phyloP scores from a whole-genome alignment of 2,797 vertebrate species.

The Sebastolobus altivelis region DNA sequence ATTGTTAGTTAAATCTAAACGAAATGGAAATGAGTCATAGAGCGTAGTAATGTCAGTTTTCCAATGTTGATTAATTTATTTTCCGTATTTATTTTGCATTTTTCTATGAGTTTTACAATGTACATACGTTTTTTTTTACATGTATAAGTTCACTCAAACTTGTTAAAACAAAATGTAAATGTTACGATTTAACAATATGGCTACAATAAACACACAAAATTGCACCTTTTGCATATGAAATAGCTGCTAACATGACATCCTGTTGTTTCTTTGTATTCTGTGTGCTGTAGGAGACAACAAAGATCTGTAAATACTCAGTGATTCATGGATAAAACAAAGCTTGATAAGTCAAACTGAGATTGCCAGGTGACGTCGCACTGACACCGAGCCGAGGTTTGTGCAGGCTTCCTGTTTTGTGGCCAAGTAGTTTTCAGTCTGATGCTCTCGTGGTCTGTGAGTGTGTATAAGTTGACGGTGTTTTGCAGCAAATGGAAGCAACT shows the following conservation, averaged over 20 bases:
- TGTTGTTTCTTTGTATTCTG: not conserved
- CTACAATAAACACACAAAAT: not conserved
- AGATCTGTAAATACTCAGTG: not conserved
- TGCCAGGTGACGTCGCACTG: slow-evolving; percentile 42
- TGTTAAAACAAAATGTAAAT: not conserved
- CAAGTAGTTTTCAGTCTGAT: slow-evolving; percentile 35
- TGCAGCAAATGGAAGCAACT: slow-evolving; percentile 62
- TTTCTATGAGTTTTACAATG: not conserved
- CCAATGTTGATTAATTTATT: fast-evolving
- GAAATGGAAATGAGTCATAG: not conserved
- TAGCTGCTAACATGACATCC: not conserved
- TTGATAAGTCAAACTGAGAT: slow-evolving; percentile 67
- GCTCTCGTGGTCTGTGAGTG: slow-evolving; percentile 20
- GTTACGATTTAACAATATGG: not conserved
- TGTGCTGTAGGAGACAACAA: not conserved
- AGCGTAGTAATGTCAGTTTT: not conserved
- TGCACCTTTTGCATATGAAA: not conserved
- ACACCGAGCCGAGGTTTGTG: slow-evolving; percentile 35
- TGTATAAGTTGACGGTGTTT: slow-evolving; percentile 21
- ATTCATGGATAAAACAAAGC: not conserved
- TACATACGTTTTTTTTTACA: no score
- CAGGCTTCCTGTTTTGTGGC: slow-evolving; percentile 82
- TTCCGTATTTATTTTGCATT: not conserved
- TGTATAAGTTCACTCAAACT: not conserved
- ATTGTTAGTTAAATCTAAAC: not conserved